A percentile compares a stretch with the other conserved stretches of the same genome.
These are phyloP conservation scores for Plutomurus gul DNA, from an alignment of 1,140 invertebrate species.

Conservation along the genomic window DNA sequence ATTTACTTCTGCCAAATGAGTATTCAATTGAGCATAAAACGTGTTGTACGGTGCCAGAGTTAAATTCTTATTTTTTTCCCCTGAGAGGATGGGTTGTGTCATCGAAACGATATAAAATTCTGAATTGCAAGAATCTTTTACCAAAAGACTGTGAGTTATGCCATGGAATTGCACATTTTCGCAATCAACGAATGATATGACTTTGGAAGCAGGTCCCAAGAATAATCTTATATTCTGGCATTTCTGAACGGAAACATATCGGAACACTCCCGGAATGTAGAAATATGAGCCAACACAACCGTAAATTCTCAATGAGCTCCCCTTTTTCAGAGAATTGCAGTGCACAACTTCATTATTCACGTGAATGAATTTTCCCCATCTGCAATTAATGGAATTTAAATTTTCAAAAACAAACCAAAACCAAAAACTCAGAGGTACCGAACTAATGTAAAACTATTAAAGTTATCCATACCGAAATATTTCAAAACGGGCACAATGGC, in stretches of 20 bases:
- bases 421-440: no score
- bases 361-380: neutral
- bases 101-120: neutral
- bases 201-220: neutral
- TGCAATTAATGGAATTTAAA: no score
- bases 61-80: neutral
- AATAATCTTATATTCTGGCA: neutral
- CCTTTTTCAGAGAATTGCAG: neutral
- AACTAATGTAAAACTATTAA: no score
- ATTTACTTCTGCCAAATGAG: neutral
- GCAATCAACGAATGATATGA: neutral
- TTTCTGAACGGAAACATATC: neutral
- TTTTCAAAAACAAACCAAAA: no score
- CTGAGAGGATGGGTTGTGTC: neutral
- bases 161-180: neutral
- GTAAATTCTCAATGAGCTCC: neutral
- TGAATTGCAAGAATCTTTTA: neutral
- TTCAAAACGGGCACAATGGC: no score
- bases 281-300: neutral
- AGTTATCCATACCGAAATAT: no score
- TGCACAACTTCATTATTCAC: neutral
- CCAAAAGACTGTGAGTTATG: neutral
- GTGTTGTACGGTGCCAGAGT: neutral
- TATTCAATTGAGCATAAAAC: neutral
- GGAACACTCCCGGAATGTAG: neutral